A percentile compares a stretch with the other conserved stretches of the same genome.
Evolutionary conservation across 2,113 vertebrate species (phyloP).

Genomic region (Octodon degus): DNA sequence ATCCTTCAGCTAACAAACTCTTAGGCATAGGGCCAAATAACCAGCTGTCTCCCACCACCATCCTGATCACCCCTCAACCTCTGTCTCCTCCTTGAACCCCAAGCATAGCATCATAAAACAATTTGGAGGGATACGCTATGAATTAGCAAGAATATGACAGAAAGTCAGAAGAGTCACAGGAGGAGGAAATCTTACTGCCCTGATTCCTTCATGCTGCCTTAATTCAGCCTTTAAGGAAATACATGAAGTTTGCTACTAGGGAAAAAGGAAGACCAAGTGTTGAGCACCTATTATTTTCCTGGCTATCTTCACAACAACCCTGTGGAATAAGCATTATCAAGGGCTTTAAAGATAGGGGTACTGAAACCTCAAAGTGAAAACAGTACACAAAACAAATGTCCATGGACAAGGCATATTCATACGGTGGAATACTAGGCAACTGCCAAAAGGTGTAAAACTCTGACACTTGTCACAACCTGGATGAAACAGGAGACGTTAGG

Average conservation of each 20-base stretch:
- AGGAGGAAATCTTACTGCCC: neutral
- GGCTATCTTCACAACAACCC: neutral
- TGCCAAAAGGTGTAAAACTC: neutral
- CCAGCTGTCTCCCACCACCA: neutral
- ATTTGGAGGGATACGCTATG: neutral
- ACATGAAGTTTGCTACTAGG: neutral
- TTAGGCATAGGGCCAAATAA: neutral
- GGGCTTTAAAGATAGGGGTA: neutral
- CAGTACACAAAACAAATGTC: neutral
- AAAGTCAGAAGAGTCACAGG: neutral
- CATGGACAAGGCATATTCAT: rapidly evolving
- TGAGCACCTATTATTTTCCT: neutral
- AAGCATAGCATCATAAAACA: neutral
- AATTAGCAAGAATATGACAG: neutral
- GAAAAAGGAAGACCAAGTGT: neutral
- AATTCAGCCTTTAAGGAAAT: neutral
- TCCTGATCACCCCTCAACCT: neutral
- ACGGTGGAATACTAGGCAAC: neutral
- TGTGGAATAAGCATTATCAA: neutral
- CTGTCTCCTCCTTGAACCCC: neutral
- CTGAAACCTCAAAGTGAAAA: neutral
- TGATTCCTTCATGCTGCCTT: neutral
- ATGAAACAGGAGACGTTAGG: neutral
- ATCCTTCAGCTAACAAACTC: slow-evolving; percentile 43
- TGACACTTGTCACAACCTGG: neutral